A percentile compares a stretch with the other conserved stretches of the same genome.
phyloP scores from a whole-genome alignment of 2,888 invertebrate genomes.

The Furcula furcula region DNA sequence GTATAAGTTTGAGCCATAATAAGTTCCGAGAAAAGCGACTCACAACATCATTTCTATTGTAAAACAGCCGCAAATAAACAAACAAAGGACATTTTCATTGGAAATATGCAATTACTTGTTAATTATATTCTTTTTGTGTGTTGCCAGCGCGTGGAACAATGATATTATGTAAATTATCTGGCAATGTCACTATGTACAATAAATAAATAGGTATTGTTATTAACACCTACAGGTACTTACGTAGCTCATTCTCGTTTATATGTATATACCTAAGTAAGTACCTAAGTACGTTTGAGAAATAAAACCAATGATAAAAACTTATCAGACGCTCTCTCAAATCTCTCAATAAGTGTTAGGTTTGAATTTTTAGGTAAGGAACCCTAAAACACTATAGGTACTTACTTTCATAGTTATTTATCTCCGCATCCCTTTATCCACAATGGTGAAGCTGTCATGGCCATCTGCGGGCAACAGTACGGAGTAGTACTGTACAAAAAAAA shows the following conservation, averaged over 20 bases:
- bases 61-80: slow-evolving; percentile 22
- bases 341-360: too few species aligned
- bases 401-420: too few species aligned
- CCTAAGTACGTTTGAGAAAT: too few species aligned
- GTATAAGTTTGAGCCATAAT: slow-evolving; percentile 38
- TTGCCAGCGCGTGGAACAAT: not conserved
- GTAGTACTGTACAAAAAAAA: too few species aligned
- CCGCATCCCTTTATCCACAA: too few species aligned
- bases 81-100: slow-evolving; percentile 15
- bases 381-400: too few species aligned
- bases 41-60: slow-evolving; percentile 25
- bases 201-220: not conserved
- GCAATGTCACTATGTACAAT: not conserved
- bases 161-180: not conserved
- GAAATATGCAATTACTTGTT: slow-evolving; percentile 8
- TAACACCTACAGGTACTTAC: not conserved
- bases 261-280: not conserved
- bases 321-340: too few species aligned
- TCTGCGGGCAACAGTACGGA: too few species aligned
- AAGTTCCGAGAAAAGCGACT: slow-evolving; percentile 38
- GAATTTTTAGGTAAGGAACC: too few species aligned
- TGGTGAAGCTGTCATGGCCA: too few species aligned
- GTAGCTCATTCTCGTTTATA: not conserved
- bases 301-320: too few species aligned
- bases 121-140: not conserved